Percentiles rank a stretch among this genome's conserved stretches.
Evolutionary conservation across 2,113 vertebrate species (phyloP).

Genomic region (Gnathonemus echidnorhynchus): DNA sequence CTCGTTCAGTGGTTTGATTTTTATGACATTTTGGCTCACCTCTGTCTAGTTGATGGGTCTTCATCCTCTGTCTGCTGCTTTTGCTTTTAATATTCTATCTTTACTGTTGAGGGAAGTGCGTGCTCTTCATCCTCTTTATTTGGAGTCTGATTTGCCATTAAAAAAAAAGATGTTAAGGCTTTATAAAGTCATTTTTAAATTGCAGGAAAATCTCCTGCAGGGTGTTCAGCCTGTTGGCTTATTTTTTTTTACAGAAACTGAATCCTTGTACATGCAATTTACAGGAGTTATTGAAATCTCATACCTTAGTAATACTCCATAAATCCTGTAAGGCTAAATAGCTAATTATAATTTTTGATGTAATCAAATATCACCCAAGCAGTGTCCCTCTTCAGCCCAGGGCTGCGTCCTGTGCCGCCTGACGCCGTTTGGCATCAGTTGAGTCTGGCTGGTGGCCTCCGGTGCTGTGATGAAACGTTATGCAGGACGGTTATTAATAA

Average conservation of each 20-base stretch:
- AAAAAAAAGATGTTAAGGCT: not conserved
- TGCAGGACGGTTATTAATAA: not conserved
- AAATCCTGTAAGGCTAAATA: not conserved
- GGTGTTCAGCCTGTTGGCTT: not conserved
- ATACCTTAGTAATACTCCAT: not conserved
- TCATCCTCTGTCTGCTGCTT: conserved; percentile 17
- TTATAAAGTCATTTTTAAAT: not conserved
- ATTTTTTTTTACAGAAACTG: not conserved
- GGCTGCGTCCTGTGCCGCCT: not conserved
- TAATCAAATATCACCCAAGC: not conserved
- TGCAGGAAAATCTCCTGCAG: not conserved
- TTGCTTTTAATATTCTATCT: not conserved
- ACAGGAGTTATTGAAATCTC: not conserved
- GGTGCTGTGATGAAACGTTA: not conserved
- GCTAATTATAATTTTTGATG: not conserved
- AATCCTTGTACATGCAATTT: not conserved
- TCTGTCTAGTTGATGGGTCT: not conserved
- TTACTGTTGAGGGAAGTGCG: not conserved
- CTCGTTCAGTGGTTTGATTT: not conserved
- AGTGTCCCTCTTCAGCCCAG: not conserved
- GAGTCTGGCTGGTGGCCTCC: not conserved
- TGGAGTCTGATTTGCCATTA: not conserved
- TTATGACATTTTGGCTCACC: not conserved
- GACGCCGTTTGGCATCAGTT: not conserved
- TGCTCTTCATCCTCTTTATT: not conserved